These are phyloP conservation scores for Parasteatoda tepidariorum DNA, from an alignment of 1,140 invertebrate genomes.

Conservation along the genomic window DNA sequence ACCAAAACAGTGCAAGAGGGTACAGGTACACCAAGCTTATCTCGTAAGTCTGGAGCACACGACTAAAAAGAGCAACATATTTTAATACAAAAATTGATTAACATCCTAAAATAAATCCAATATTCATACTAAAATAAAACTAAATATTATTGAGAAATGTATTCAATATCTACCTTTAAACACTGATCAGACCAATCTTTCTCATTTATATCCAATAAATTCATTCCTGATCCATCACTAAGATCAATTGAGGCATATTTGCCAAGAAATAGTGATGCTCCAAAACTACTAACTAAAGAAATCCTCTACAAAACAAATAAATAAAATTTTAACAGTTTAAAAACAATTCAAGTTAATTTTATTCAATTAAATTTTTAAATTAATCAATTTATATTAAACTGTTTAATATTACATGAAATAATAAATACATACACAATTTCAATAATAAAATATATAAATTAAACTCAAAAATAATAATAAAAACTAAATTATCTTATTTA, in stretches of 20 bases:
- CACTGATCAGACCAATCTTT: conserved; percentile 83
- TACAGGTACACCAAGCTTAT: conserved; percentile 78
- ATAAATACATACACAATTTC: too few relatives aligned
- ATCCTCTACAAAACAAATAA: conserved; percentile 77
- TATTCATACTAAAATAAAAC: too few relatives aligned
- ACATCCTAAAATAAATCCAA: too few relatives aligned
- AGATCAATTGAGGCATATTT: conserved; percentile 90
- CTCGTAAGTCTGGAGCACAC: conserved; percentile 77
- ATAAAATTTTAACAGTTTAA: conserved; percentile 55
- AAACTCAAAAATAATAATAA: too few relatives aligned
- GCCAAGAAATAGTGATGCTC: conserved; percentile 88
- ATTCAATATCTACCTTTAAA: conserved; percentile 81
- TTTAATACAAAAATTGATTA: not conserved
- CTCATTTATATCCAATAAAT: conserved; percentile 85
- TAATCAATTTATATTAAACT: too few relatives aligned
- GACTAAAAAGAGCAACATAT: conserved; percentile 69
- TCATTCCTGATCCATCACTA: conserved; percentile 96
- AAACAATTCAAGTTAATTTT: too few relatives aligned
- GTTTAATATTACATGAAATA: too few relatives aligned
- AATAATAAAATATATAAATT: too few relatives aligned
- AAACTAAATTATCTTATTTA: too few relatives aligned
- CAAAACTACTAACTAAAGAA: conserved; percentile 92
- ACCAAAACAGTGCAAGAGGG: conserved; percentile 75
- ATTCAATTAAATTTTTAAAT: too few relatives aligned
- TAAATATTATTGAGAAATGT: too few relatives aligned